These are phyloP conservation scores for Stenoptilia bipunctidactyla DNA, from an alignment of 2,888 invertebrate genomes.

Conservation along the genomic window DNA sequence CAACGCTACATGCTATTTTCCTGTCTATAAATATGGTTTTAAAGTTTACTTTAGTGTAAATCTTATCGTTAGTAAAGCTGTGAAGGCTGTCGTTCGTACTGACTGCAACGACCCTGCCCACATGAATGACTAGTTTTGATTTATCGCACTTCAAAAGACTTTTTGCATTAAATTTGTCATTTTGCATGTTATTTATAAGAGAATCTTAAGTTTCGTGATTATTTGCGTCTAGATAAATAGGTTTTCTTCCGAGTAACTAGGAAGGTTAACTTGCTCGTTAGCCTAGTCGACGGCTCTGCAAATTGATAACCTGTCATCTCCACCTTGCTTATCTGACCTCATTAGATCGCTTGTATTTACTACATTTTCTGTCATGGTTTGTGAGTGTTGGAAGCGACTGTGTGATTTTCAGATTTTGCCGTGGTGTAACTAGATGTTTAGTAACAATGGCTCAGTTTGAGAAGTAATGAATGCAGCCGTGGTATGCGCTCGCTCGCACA, in stretches of 20 bases:
- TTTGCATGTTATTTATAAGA: not conserved
- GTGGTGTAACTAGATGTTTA: too few species aligned
- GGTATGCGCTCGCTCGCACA: not conserved
- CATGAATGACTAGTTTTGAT: not conserved
- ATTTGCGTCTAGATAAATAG: not conserved
- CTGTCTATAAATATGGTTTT: not conserved
- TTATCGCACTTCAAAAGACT: not conserved
- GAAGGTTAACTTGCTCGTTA: not conserved
- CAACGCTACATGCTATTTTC: not conserved
- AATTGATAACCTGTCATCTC: not conserved
- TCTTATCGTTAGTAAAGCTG: not conserved
- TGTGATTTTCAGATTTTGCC: too few species aligned
- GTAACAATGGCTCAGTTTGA: too few species aligned
- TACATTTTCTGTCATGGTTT: too few species aligned
- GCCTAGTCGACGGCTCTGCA: not conserved
- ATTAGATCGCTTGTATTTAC: too few species aligned
- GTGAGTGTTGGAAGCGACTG: too few species aligned
- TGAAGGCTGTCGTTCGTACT: not conserved
- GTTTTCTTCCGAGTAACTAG: too few species aligned
- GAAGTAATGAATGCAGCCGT: too few species aligned
- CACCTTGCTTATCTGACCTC: not conserved
- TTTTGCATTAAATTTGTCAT: not conserved
- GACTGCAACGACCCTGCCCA: not conserved
- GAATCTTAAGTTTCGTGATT: not conserved
- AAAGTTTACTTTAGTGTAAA: not conserved